Conservation (phyloP, 1,140 invertebrate genomes). For the Spodoptera frugiperda region DNA sequence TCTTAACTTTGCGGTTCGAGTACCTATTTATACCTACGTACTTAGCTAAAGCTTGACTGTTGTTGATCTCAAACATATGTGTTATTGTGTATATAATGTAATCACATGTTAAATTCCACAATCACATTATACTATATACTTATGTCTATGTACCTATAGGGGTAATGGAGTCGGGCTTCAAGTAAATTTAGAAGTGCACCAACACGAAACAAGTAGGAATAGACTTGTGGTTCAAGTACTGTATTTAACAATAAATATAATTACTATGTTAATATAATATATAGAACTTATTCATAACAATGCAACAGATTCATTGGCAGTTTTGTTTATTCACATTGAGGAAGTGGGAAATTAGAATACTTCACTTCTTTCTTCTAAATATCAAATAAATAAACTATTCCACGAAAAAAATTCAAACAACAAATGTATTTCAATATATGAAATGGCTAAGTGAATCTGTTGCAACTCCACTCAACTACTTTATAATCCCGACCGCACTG, state of each 20-base stretch:
- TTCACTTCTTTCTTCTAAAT: no score
- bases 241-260: slow-evolving; percentile 74
- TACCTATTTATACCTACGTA: slow-evolving; percentile 62
- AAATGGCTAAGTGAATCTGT: slow-evolving; percentile 56
- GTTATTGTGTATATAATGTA: slow-evolving; percentile 84
- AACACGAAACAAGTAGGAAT: slow-evolving; percentile 78
- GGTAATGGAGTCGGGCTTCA: slow-evolving; percentile 72
- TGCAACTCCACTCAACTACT: slow-evolving; percentile 52
- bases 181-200: slow-evolving; percentile 77
- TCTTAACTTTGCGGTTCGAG: slow-evolving; percentile 38
- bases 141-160: slow-evolving; percentile 61
- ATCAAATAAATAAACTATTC: background rate
- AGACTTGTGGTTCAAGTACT: slow-evolving; percentile 76
- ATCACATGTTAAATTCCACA: slow-evolving; percentile 84
- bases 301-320: slow-evolving; percentile 61
- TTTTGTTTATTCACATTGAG: no score
- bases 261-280: slow-evolving; percentile 59
- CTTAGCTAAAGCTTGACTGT: slow-evolving; percentile 82
- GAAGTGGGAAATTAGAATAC: no score
- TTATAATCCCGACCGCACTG: slow-evolving; percentile 55
- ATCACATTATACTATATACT: slow-evolving; percentile 65
- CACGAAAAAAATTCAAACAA: background rate
- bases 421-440: background rate
- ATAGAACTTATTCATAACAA: slow-evolving; percentile 48
- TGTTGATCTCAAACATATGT: slow-evolving; percentile 83